phyloP scores from a whole-genome alignment of 2,113 vertebrate species.

The Corynorhinus townsendii region DNA sequence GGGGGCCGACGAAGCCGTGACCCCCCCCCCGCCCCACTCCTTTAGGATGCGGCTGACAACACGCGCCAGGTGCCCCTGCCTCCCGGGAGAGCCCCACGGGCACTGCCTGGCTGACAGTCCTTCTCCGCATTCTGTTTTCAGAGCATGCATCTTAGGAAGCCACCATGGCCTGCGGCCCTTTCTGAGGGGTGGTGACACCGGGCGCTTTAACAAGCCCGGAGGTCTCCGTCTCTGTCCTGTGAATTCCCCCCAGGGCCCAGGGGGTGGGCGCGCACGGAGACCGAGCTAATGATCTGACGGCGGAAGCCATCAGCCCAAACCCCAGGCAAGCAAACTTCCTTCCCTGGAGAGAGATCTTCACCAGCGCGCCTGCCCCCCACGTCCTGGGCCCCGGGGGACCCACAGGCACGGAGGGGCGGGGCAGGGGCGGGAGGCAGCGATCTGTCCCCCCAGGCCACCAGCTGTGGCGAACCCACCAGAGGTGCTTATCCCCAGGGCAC shows the following conservation, averaged over 20 bases:
- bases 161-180: neutral
- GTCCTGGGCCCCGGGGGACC: no score
- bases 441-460: accelerated
- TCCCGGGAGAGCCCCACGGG: neutral
- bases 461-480: accelerated
- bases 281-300: neutral
- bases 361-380: neutral
- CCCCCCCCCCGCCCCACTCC: neutral
- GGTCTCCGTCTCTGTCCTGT: neutral
- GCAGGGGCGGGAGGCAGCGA: accelerated
- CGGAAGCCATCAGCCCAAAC: neutral
- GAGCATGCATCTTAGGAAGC: slow-evolving; percentile 33
- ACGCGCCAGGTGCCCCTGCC: no score
- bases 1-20: neutral
- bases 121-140: neutral
- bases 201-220: neutral
- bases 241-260: neutral
- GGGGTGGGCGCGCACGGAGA: neutral
- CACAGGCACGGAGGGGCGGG: accelerated
- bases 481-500: accelerated
- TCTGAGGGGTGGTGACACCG: neutral
- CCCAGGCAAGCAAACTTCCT: neutral
- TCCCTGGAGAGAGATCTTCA: neutral
- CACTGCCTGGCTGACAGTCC: neutral
- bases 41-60: neutral